These are phyloP conservation scores for Heliothis subflexa DNA, from an alignment of 1,140 invertebrate genomes.

Conservation along the genomic window DNA sequence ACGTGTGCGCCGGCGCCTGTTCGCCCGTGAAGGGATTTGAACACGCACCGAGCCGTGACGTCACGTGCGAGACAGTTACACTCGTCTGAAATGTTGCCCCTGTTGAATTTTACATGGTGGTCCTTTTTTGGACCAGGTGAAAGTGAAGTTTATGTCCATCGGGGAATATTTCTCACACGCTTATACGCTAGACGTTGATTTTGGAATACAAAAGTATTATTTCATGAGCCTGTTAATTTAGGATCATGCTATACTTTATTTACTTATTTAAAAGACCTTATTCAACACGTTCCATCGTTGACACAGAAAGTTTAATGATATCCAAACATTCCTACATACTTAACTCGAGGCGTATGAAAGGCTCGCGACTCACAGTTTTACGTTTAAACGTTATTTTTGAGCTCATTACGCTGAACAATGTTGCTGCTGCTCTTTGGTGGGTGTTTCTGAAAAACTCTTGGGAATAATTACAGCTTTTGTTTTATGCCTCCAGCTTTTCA, in stretches of 20 bases:
- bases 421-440: background rate
- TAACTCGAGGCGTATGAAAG: slow-evolving; percentile 23
- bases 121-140: slow-evolving; percentile 4
- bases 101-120: slow-evolving; percentile 13
- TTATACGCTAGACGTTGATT: no score
- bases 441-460: slow-evolving; percentile 32
- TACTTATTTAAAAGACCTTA: background rate
- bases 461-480: slow-evolving; percentile 19
- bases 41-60: slow-evolving; percentile 37
- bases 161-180: background rate
- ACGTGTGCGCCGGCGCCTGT: slow-evolving; percentile 45
- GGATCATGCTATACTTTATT: background rate
- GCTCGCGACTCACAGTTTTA: background rate
- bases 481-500: slow-evolving; percentile 3
- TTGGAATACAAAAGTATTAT: no score
- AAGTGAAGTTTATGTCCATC: background rate
- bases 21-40: slow-evolving; percentile 37
- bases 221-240: no score
- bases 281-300: slow-evolving; percentile 18
- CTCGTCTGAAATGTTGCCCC: slow-evolving; percentile 16
- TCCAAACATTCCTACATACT: slow-evolving; percentile 36
- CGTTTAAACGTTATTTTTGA: slow-evolving; percentile 33
- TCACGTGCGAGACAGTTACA: slow-evolving; percentile 38
- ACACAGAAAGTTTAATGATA: slow-evolving; percentile 41
- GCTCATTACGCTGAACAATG: slow-evolving; percentile 33